Evolutionary conservation across 1,140 invertebrate genomes (phyloP).

Genomic region (Vollenhovia emeryi): DNA sequence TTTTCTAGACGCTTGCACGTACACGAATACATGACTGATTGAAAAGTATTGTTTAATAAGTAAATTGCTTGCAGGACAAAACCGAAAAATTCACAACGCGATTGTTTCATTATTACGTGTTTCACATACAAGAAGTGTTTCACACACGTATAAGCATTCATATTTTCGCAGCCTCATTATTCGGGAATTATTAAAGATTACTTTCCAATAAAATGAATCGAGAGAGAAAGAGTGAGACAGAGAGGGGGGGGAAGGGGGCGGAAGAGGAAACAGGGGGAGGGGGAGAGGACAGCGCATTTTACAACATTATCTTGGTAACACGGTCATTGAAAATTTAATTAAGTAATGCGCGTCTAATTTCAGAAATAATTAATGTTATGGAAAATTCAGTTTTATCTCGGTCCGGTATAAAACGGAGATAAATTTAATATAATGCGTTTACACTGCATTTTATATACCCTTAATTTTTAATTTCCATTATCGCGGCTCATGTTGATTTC

Average conservation of each 20-base stretch:
- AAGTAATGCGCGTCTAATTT: conserved; percentile 46
- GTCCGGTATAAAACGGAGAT: conserved; percentile 24
- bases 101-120: not conserved
- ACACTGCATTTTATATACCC: not conserved
- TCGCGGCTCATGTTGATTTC: conserved; percentile 20
- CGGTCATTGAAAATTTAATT: conserved; percentile 55
- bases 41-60: not conserved
- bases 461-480: conserved; percentile 60
- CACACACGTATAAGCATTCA: not conserved
- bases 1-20: not conserved
- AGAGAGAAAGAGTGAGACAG: not conserved
- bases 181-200: conserved; percentile 33
- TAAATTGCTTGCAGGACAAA: not conserved
- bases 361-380: conserved; percentile 43
- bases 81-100: not conserved
- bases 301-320: conserved; percentile 22
- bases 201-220: conserved; percentile 1
- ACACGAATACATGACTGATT: not conserved
- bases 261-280: not conserved
- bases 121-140: not conserved
- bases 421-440: conserved; percentile 37
- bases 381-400: conserved; percentile 43
- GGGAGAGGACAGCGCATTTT: conserved; percentile 3
- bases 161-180: not conserved
- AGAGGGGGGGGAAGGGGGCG: not conserved